Percentiles rank a stretch among this genome's conserved stretches.
These are phyloP conservation scores for Hemitrygon akajei DNA, from an alignment of 2,797 vertebrate genomes.

Conservation along the genomic window DNA sequence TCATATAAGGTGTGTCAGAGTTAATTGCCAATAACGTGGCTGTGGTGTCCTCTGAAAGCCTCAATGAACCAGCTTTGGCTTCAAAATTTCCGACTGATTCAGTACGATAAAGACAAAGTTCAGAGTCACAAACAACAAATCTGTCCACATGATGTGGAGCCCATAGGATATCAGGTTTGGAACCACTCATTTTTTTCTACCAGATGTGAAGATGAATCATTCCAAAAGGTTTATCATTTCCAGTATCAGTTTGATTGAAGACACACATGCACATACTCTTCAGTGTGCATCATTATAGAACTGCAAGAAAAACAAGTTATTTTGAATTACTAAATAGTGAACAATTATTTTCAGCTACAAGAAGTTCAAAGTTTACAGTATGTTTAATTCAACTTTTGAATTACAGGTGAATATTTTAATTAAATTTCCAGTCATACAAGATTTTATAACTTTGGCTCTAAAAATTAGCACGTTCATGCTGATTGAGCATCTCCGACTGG, in stretches of 20 bases:
- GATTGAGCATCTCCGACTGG: too few relatives aligned
- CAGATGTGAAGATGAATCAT: background rate
- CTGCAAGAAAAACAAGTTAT: background rate
- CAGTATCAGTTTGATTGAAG: background rate
- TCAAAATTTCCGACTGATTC: conserved; percentile 74
- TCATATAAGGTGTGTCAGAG: conserved; percentile 95
- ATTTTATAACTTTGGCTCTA: background rate
- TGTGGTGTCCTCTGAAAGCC: conserved; percentile 81
- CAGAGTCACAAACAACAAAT: conserved; percentile 93
- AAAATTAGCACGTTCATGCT: too few relatives aligned
- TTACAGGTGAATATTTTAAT: background rate
- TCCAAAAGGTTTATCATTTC: background rate
- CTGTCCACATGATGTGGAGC: conserved; percentile 91
- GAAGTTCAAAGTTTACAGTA: background rate
- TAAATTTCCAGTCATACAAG: background rate
- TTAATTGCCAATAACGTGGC: conserved; percentile 90
- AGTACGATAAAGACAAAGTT: conserved; percentile 88
- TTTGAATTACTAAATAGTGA: background rate
- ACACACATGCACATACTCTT: background rate
- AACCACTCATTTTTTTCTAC: conserved; percentile 75
- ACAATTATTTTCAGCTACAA: background rate
- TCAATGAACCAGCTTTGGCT: conserved; percentile 76
- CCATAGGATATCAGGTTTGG: conserved; percentile 95
- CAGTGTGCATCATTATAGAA: background rate
- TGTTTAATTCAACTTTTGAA: background rate